Percentiles rank a stretch among this genome's conserved stretches.
Conservation (phyloP, 2,797 vertebrate genomes). For the Spatula clypeata region DNA sequence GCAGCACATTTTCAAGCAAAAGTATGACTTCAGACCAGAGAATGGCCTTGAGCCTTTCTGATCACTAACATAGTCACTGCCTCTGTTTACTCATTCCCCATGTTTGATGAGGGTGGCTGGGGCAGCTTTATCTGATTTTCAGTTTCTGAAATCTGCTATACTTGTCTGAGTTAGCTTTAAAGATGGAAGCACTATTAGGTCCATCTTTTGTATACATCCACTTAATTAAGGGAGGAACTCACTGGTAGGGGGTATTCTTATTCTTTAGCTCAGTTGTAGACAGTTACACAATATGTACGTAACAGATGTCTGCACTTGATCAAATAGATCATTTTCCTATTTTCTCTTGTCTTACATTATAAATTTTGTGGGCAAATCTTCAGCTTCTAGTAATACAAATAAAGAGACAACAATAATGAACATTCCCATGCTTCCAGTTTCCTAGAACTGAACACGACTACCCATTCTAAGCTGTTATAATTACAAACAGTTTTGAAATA, state of each 20-base stretch:
- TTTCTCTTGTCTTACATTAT: neutral
- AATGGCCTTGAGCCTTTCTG: neutral
- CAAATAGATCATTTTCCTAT: neutral
- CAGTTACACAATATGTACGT: neutral
- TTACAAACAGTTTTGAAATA: neutral
- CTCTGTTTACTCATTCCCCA: neutral
- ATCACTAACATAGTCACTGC: neutral
- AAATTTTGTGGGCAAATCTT: neutral
- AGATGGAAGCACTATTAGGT: neutral
- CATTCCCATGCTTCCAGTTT: slow-evolving; percentile 5
- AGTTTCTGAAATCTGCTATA: accelerated
- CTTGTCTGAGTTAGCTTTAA: neutral
- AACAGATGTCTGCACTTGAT: slow-evolving; percentile 14
- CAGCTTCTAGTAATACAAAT: neutral
- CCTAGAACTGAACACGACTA: neutral
- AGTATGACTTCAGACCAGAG: neutral
- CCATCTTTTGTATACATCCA: neutral
- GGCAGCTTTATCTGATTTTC: neutral
- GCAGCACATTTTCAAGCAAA: neutral
- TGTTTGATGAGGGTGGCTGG: neutral
- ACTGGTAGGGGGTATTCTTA: neutral
- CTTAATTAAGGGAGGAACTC: neutral
- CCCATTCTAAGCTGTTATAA: neutral
- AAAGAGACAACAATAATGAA: neutral
- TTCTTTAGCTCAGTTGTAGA: neutral